Percentiles rank a stretch among this genome's conserved stretches.
Evolutionary conservation across 2,888 invertebrate species (phyloP).

Genomic region (Rotaria sp.): DNA sequence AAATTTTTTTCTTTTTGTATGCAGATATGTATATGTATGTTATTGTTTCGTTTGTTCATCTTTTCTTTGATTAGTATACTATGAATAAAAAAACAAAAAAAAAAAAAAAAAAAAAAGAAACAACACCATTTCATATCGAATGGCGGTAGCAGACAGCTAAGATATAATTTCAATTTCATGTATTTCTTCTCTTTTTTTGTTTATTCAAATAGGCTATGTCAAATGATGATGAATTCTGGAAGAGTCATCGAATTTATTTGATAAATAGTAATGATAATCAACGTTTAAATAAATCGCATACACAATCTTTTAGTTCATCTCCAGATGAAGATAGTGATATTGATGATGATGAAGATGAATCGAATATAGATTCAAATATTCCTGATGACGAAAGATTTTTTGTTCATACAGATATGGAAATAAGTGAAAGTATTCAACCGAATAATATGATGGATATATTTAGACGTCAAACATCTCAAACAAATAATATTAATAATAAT

Average conservation of each 20-base stretch:
- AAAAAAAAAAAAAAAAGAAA: background rate
- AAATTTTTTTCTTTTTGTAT: background rate
- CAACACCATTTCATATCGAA: no score
- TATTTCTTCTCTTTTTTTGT: background rate
- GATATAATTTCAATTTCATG: background rate
- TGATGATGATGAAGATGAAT: background rate
- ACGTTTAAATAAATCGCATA: background rate
- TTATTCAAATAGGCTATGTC: background rate
- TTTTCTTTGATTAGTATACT: background rate
- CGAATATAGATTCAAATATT: background rate
- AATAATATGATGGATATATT: slow-evolving; percentile 12
- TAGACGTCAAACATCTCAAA: background rate
- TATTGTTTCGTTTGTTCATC: background rate
- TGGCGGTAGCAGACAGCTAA: background rate
- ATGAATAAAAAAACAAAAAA: background rate
- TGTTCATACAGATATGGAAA: background rate
- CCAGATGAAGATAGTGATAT: background rate
- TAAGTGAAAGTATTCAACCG: background rate
- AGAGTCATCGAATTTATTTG: background rate
- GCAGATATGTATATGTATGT: slow-evolving; percentile 17
- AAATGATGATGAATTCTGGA: background rate
- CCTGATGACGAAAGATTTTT: background rate
- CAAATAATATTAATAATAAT: no score
- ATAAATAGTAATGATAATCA: background rate
- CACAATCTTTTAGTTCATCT: background rate